A percentile compares a stretch with the other conserved stretches of the same genome.
These are phyloP conservation scores for Zingel zingel DNA, from an alignment of 2,113 vertebrate species.

Conservation along the genomic window DNA sequence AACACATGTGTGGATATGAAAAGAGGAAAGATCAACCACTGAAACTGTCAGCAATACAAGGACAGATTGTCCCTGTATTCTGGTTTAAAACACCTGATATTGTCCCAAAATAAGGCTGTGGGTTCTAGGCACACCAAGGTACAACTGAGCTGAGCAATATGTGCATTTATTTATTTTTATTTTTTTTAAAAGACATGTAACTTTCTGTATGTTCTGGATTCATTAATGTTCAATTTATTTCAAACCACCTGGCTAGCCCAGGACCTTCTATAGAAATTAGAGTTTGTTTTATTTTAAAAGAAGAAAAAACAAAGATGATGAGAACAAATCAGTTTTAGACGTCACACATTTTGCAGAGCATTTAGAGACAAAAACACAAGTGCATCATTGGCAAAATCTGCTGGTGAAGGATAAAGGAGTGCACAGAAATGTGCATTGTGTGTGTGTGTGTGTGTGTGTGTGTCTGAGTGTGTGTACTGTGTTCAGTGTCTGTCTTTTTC, in stretches of 20 bases:
- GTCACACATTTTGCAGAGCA: constrained; percentile 65
- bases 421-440: constrained; percentile 48
- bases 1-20: constrained; percentile 50
- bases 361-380: constrained; percentile 72
- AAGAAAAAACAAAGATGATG: constrained; percentile 24
- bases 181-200: constrained; percentile 48
- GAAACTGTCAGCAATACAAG: constrained; percentile 48
- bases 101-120: constrained; percentile 86
- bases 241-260: constrained; percentile 58
- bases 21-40: constrained; percentile 32
- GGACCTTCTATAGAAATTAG: constrained; percentile 43
- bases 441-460: constrained; percentile 25
- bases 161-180: constrained; percentile 59
- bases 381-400: constrained; percentile 82
- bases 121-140: constrained; percentile 86
- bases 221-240: constrained; percentile 38
- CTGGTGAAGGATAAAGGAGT: constrained; percentile 79
- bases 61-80: constrained; percentile 59
- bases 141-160: constrained; percentile 81
- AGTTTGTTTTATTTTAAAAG: constrained; percentile 17
- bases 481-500: constrained; percentile 29
- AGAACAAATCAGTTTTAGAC: constrained; percentile 42
- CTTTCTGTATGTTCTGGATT: constrained; percentile 48
- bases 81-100: constrained; percentile 79
- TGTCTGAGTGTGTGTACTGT: constrained; percentile 29